Evolutionary conservation across 2,888 invertebrate genomes (phyloP), one percentile per base, ranked within the genome.

Genomic region (Archips crataeganus): DNA sequence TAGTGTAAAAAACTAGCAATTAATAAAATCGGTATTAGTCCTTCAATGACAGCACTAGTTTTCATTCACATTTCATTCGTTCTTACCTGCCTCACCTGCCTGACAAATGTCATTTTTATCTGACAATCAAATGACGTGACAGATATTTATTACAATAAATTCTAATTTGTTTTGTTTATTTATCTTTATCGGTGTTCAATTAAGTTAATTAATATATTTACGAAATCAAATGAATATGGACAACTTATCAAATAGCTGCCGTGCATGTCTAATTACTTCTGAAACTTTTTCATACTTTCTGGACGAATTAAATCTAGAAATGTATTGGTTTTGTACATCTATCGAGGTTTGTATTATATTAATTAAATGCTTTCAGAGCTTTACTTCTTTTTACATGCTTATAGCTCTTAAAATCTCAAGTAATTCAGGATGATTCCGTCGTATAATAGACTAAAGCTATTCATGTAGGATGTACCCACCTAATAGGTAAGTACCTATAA

Each of bases 321-420:
- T 86, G 47, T 94, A 88, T 79, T 84, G 77, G 62, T 94, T 90
- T 81, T 94, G 94, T 76, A 94, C 94, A 67, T 91, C 93, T 11
- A 76, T 94, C 47, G 82, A 94, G 88, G 94, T 94, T 75, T 49
- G 74, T 67, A 47, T 10, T 57, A 34, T 49, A 11, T 49, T n/a
- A 13, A 49, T n/a, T n/a, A 13, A 49, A 49, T 49, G 49, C n/a
- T 45, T 3, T 45, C 2, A 11, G 45, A n/a, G n/a, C 49, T 49
- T 2, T 49, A n/a, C 49, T n/a, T n/a, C 13, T n/a, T 3, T n/a
- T 36, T 4, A n/a, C 8, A 0, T 42, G 45, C 45, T 11, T 11
- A 45, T 11, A 45, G 11, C 45, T 45, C 11, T 6, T 39, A 39
- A 39, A 39, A 39, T 5, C 39, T 4, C 1, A 39, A 4, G 4